A percentile compares a stretch with the other conserved stretches of the same genome.
Conservation (phyloP, 2,113 vertebrate species). For the Xyliphius kryptos region DNA sequence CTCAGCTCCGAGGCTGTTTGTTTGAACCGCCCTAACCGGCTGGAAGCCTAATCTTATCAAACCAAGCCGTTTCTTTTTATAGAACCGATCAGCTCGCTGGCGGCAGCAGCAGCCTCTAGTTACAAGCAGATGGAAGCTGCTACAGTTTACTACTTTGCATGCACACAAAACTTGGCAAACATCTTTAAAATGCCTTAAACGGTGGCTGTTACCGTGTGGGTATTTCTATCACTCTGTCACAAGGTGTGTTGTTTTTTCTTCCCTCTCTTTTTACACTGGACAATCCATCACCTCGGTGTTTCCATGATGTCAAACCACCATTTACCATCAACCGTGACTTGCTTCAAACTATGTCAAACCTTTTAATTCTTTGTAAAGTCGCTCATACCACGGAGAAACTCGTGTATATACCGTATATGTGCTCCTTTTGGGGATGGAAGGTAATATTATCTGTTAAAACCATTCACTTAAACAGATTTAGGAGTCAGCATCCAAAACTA, state of each 20-base stretch:
- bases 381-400: no score
- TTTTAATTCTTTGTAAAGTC: no score
- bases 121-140: conserved; percentile 3
- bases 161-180: background rate
- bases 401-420: no score
- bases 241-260: background rate
- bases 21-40: conserved; percentile 26
- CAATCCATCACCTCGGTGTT: no score
- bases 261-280: background rate
- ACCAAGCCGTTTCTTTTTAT: conserved; percentile 41
- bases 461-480: no score
- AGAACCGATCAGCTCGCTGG: conserved; percentile 26
- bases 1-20: conserved; percentile 12
- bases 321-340: no score
- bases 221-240: background rate
- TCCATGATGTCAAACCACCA: no score
- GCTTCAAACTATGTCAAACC: no score
- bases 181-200: background rate
- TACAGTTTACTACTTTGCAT: background rate
- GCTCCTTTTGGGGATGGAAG: no score
- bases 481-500: no score
- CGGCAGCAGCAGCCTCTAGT: background rate
- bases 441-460: no score
- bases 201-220: background rate
- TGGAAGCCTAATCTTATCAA: conserved; percentile 40